Conservation (phyloP, 2,113 vertebrate species). For the Malurus cyaneus region DNA sequence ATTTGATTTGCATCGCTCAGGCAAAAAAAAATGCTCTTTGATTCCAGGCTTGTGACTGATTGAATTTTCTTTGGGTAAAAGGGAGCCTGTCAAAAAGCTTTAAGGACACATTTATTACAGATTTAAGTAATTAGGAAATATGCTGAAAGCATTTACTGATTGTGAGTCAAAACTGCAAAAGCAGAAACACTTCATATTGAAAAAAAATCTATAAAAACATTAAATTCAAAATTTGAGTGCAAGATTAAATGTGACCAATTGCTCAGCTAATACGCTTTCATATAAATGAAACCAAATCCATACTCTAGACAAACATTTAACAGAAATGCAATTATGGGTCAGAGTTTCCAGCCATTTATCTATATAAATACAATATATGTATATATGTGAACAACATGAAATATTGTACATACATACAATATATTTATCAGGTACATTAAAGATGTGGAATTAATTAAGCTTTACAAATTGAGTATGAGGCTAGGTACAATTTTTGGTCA, state of each 20-base stretch:
- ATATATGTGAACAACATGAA: constrained; percentile 60
- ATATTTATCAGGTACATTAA: constrained; percentile 54
- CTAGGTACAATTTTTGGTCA: constrained; percentile 47
- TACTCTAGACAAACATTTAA: constrained; percentile 78
- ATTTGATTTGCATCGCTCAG: constrained; percentile 62
- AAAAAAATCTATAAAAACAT: background rate
- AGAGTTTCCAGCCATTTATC: constrained; percentile 76
- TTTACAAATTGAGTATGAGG: constrained; percentile 52
- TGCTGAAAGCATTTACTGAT: constrained; percentile 52
- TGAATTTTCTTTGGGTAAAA: constrained; percentile 10
- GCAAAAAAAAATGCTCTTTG: constrained; percentile 32
- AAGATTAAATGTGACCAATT: constrained; percentile 66
- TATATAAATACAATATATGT: constrained; percentile 48
- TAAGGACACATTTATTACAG: constrained; percentile 25
- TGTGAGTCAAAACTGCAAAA: constrained; percentile 35
- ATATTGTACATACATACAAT: constrained; percentile 78
- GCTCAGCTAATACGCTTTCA: constrained; percentile 54
- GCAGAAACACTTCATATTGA: constrained; percentile 36
- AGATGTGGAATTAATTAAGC: constrained; percentile 9
- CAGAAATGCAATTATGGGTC: constrained; percentile 75
- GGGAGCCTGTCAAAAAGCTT: constrained; percentile 37
- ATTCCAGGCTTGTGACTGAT: constrained; percentile 6
- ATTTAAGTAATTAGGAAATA: constrained; percentile 29
- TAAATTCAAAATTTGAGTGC: constrained; percentile 41
- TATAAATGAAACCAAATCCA: constrained; percentile 80